Conservation (phyloP, 2,113 vertebrate species). For the Actenoides hombroni region DNA sequence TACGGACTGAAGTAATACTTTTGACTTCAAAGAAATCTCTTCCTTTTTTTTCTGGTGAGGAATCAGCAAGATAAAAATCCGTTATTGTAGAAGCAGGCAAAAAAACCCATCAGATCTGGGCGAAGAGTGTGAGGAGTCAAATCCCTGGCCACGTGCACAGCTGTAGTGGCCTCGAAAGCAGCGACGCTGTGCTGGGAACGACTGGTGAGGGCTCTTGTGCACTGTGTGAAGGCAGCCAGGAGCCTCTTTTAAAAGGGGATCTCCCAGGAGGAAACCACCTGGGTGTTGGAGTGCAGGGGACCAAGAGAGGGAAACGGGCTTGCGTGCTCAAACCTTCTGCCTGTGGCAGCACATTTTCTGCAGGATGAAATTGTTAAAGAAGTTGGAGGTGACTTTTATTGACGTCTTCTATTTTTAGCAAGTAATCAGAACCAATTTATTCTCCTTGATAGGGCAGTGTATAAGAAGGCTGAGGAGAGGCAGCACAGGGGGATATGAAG, state of each 20-base stretch:
- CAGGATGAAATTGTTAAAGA: neutral
- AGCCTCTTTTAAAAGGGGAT: neutral
- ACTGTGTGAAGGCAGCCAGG: fast-evolving
- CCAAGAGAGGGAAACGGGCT: neutral
- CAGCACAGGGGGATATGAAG: neutral
- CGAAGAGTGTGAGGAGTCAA: neutral
- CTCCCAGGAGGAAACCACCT: neutral
- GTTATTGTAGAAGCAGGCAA: neutral
- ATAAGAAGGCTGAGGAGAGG: neutral
- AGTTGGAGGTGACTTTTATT: slow-evolving; percentile 8
- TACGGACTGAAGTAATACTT: slow-evolving; percentile 22
- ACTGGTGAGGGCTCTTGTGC: neutral
- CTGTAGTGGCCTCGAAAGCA: neutral
- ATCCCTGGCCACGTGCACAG: neutral
- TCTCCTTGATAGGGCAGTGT: neutral
- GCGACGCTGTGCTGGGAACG: neutral
- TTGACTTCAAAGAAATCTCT: neutral
- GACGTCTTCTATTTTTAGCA: slow-evolving; percentile 43
- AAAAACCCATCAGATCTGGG: neutral
- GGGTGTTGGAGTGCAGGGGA: neutral
- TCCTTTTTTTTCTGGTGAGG: neutral
- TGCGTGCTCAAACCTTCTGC: neutral
- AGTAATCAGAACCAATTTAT: slow-evolving; percentile 34
- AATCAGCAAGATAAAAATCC: neutral
- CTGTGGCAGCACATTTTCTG: neutral